Base-by-base conservation (phyloP, 1,140 invertebrate species). In the Oryzaephilus surinamensis region DNA sequence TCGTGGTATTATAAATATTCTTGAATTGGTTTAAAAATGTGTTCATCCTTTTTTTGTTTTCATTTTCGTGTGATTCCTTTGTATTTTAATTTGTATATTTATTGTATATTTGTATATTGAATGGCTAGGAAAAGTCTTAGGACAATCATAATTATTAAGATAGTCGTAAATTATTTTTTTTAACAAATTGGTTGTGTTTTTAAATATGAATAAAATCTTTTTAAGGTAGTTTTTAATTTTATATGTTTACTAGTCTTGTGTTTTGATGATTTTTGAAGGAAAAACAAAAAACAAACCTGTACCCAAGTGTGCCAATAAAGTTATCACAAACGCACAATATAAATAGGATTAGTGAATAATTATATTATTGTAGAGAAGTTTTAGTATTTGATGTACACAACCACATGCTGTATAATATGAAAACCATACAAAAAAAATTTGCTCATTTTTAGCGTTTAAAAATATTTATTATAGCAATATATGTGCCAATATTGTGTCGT, bases 1-100 rank as follows among this genome's bases (percentile, higher is more conserved):
- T 61, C 90, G 94, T 68, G 92, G 93, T 41, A 84, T 85, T 47
- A 93, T 92, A 48, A 90, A 91, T 64, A 79, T 90, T 54, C 63
- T 90, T 38, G 83, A 88, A 66, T 65, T 88, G 11, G 73, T 83
- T 42, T 84, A 66, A 24, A 24, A n/a, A n/a, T n/a, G n/a, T n/a
- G n/a, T n/a, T n/a, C n/a, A n/a, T n/a, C n/a, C n/a, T n/a, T n/a
- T n/a, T n/a, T n/a, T n/a, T n/a, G n/a, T n/a, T n/a, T n/a, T n/a
- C n/a, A n/a, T n/a, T n/a, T n/a, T n/a, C n/a, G n/a, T n/a, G n/a
- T n/a, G n/a, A n/a, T n/a, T n/a, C n/a, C n/a, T n/a, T n/a, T n/a
- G n/a, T n/a, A n/a, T n/a, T n/a, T n/a, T n/a, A n/a, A n/a, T n/a
- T n/a, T n/a, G n/a, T n/a, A n/a, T n/a, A n/a, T n/a, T n/a, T n/a